Conservation (phyloP, 2,113 vertebrate genomes). For the Hippoglossus stenolepis region DNA sequence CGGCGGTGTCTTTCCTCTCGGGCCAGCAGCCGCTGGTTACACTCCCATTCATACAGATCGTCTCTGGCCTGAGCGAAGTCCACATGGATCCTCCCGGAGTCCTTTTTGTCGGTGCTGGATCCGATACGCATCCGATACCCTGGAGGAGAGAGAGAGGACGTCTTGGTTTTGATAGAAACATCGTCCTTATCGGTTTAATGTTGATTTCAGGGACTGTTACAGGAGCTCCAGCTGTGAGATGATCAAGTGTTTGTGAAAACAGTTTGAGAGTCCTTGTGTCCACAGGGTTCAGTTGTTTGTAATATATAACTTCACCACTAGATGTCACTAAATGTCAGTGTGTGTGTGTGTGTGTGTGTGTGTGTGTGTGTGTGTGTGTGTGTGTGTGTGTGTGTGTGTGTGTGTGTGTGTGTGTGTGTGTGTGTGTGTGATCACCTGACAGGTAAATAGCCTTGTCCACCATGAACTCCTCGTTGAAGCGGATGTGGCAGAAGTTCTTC, state of each 20-base stretch:
- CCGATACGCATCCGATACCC: conserved; percentile 94
- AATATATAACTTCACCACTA: too few relatives aligned
- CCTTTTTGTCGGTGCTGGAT: conserved; percentile 96
- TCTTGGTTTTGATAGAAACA: too few relatives aligned
- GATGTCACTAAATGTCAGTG: too few relatives aligned
- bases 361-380: too few relatives aligned
- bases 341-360: too few relatives aligned
- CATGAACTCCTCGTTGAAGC: conserved; percentile 92
- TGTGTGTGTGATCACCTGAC: conserved; percentile 82
- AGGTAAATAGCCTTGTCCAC: conserved; percentile 94
- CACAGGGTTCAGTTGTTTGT: too few relatives aligned
- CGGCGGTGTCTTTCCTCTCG: conserved; percentile 91
- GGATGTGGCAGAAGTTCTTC: conserved; percentile 97
- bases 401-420: not conserved
- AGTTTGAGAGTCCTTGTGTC: too few relatives aligned
- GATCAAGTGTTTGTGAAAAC: too few relatives aligned
- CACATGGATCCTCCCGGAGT: conserved; percentile 92
- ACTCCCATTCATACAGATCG: conserved; percentile 96
- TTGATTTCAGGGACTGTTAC: not conserved
- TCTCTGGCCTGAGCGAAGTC: conserved; percentile 95
- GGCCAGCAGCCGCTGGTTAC: conserved; percentile 90
- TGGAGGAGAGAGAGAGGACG: conserved; percentile 52
- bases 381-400: too few relatives aligned
- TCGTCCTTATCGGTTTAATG: too few relatives aligned
- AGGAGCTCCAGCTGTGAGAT: too few relatives aligned